Percentiles rank a stretch among this genome's conserved stretches.
phyloP scores from a whole-genome alignment of 1,140 invertebrate species.

The Pogonomyrmex californicus region DNA sequence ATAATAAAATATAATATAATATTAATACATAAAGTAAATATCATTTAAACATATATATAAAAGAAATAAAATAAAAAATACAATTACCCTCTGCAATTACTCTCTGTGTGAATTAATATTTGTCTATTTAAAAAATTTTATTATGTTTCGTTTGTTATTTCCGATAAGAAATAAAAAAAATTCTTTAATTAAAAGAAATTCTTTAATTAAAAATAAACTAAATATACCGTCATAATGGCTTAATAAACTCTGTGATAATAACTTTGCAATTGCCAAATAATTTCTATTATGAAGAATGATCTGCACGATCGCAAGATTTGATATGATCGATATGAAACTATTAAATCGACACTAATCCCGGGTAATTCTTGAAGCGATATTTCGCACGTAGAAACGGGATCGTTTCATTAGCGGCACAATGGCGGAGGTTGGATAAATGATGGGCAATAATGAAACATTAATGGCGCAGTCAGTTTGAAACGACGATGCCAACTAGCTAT shows the following conservation, averaged over 20 bases:
- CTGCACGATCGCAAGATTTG: constrained; percentile 18
- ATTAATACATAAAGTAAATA: neutral
- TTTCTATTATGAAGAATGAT: constrained; percentile 2
- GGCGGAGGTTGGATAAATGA: constrained; percentile 76
- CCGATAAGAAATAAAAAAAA: neutral
- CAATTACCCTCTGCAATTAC: neutral
- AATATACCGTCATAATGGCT: neutral
- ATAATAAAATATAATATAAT: neutral
- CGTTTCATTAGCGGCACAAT: constrained; percentile 78
- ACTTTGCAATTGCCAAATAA: neutral
- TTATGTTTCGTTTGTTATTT: neutral
- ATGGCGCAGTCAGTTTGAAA: constrained; percentile 78
- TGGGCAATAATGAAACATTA: constrained; percentile 81
- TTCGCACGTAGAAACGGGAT: constrained; percentile 50
- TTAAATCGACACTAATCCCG: constrained; percentile 70
- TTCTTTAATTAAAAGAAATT: neutral
- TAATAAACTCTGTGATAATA: neutral
- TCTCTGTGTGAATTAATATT: neutral
- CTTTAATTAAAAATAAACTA: neutral
- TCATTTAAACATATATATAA: neutral
- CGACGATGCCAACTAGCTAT: constrained; percentile 69
- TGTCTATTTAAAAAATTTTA: neutral
- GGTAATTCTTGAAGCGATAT: constrained; percentile 73
- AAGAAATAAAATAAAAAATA: neutral
- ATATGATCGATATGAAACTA: constrained; percentile 62